A percentile compares a stretch with the other conserved stretches of the same genome.
These are phyloP conservation scores for Zaprionus obscuricornis DNA, from an alignment of 2,888 invertebrate species.

Conservation along the genomic window DNA sequence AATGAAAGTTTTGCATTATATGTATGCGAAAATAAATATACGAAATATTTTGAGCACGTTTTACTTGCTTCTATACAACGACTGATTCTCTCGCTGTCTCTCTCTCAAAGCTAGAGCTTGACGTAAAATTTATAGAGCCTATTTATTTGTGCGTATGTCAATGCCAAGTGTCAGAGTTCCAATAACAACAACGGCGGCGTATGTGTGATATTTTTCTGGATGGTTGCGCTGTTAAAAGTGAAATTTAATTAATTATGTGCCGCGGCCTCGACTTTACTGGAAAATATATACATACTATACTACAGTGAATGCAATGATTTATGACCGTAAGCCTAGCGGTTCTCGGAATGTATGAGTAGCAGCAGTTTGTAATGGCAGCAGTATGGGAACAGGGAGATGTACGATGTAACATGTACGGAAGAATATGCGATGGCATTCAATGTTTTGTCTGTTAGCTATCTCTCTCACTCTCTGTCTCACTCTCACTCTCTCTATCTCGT, in stretches of 20 bases:
- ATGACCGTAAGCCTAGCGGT: constrained; percentile 35
- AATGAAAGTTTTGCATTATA: constrained; percentile 56
- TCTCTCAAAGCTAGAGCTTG: too few species aligned
- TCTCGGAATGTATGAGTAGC: background rate
- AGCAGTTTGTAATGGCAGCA: constrained; percentile 29
- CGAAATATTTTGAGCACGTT: constrained; percentile 61
- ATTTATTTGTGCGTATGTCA: constrained; percentile 70
- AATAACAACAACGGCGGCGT: constrained; percentile 36
- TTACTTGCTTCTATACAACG: too few species aligned
- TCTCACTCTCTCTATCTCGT: constrained; percentile 4
- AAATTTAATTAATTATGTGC: constrained; percentile 73
- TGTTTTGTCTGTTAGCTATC: constrained; percentile 21
- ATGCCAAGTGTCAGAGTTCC: constrained; percentile 54
- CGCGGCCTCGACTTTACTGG: constrained; percentile 12
- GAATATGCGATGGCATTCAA: constrained; percentile 3
- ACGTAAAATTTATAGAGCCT: constrained; percentile 58
- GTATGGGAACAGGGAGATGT: constrained; percentile 16
- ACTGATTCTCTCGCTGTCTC: too few species aligned
- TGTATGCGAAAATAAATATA: background rate
- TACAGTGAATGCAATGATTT: constrained; percentile 67
- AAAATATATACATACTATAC: constrained; percentile 37
- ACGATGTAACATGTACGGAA: constrained; percentile 2
- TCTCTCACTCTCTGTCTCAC: constrained; percentile 12
- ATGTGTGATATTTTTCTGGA: constrained; percentile 58
- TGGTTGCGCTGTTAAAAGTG: constrained; percentile 51